Conservation (phyloP, 2,797 vertebrate genomes). For the Myotis vivesi region DNA sequence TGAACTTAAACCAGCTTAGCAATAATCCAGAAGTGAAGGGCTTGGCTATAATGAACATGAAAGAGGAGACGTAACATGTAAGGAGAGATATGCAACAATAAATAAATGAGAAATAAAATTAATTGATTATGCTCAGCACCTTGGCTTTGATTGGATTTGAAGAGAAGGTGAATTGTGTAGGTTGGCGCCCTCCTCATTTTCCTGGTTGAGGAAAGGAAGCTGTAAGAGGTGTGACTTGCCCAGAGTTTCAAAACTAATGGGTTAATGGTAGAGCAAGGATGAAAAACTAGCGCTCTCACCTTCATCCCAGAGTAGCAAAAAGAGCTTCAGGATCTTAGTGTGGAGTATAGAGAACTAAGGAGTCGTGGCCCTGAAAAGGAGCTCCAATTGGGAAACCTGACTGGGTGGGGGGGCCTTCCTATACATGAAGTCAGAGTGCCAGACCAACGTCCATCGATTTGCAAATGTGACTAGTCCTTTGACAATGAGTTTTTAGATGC, state of each 20-base stretch:
- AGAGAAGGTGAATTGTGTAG: background rate
- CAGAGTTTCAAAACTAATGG: background rate
- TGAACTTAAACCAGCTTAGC: background rate
- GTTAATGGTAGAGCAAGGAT: background rate
- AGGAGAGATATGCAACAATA: background rate
- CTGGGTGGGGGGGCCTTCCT: background rate
- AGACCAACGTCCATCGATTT: background rate
- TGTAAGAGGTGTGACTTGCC: background rate
- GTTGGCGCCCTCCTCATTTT: background rate
- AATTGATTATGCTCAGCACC: background rate
- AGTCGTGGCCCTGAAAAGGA: background rate
- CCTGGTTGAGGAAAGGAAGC: background rate
- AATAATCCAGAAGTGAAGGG: background rate
- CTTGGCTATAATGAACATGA: background rate
- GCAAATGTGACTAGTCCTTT: constrained; percentile 7
- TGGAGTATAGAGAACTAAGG: background rate
- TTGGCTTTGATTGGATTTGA: background rate
- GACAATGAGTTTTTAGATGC: background rate
- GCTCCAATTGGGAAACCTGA: background rate
- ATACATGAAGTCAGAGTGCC: background rate
- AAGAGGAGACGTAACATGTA: background rate
- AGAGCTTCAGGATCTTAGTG: background rate
- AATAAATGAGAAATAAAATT: background rate
- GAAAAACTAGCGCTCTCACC: background rate
- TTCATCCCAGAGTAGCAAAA: background rate